A percentile compares a stretch with the other conserved stretches of the same genome.
Evolutionary conservation across 2,888 invertebrate species (phyloP).

Genomic region (Oconnorella tubifera): DNA sequence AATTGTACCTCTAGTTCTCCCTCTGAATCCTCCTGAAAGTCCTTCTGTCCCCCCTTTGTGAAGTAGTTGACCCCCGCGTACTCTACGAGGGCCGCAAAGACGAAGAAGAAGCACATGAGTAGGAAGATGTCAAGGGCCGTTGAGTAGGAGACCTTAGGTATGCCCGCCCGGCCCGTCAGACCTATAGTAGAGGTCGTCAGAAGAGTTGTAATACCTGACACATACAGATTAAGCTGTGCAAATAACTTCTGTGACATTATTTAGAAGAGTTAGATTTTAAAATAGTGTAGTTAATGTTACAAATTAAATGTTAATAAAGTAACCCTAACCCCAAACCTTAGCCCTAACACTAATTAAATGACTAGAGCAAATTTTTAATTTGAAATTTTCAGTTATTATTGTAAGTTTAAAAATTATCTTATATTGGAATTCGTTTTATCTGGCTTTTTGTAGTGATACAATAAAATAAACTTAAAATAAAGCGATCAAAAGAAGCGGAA

Average conservation of each 20-base stretch:
- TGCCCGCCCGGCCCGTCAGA: constrained; percentile 61
- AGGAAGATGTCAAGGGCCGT: constrained; percentile 40
- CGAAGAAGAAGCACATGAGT: constrained; percentile 40
- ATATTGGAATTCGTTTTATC: no score
- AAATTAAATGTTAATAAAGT: neutral
- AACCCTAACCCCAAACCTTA: neutral
- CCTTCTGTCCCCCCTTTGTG: constrained; percentile 35
- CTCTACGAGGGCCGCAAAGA: constrained; percentile 41
- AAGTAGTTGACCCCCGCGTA: constrained; percentile 41
- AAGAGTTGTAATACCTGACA: constrained; percentile 59
- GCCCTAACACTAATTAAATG: neutral
- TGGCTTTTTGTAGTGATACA: no score
- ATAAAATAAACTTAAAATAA: no score
- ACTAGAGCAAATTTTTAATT: no score
- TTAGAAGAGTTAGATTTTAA: no score
- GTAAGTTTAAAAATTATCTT: no score
- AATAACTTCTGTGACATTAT: no score
- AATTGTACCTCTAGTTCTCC: constrained; percentile 17
- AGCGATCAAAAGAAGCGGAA: no score
- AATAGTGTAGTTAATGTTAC: no score
- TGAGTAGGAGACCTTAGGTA: constrained; percentile 59
- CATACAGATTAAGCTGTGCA: no score
- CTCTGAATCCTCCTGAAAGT: constrained; percentile 28
- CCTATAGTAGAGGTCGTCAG: constrained; percentile 39
- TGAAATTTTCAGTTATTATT: no score